Conservation (phyloP, 2,797 vertebrate genomes). For the Spinibarbus caldwelli region DNA sequence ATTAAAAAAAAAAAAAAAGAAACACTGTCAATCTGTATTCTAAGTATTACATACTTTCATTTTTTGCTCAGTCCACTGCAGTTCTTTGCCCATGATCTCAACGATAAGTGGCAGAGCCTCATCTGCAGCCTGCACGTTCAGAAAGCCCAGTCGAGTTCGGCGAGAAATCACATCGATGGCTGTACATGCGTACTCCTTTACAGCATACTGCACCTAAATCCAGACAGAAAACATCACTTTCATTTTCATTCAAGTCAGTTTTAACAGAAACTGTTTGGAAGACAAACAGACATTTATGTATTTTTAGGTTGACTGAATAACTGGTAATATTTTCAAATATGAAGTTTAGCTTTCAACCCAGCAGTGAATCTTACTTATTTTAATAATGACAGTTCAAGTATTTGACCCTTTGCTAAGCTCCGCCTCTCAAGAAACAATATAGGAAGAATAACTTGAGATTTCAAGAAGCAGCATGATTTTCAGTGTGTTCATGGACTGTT, state of each 20-base stretch:
- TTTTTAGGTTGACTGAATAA: background rate
- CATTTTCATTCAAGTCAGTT: background rate
- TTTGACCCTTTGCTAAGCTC: background rate
- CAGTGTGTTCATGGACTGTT: background rate
- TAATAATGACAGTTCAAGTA: background rate
- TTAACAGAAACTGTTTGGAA: background rate
- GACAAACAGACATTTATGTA: background rate
- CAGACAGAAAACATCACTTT: constrained; percentile 22
- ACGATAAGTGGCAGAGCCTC: constrained; percentile 93
- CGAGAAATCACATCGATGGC: constrained; percentile 92
- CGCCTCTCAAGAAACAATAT: background rate
- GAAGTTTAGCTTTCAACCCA: background rate
- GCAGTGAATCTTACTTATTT: background rate
- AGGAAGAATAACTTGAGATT: background rate
- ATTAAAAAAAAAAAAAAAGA: background rate
- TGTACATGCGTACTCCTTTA: constrained; percentile 94
- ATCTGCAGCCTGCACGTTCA: constrained; percentile 96
- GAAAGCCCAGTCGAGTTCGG: constrained; percentile 91
- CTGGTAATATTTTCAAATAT: background rate
- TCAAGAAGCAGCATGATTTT: background rate
- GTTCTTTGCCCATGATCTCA: constrained; percentile 92
- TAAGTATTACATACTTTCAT: constrained; percentile 78
- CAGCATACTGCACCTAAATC: constrained; percentile 87
- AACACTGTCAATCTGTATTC: background rate
- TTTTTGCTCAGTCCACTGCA: constrained; percentile 87